These are phyloP conservation scores for Chiloscyllium plagiosum DNA, from an alignment of 2,113 vertebrate genomes.

Conservation along the genomic window DNA sequence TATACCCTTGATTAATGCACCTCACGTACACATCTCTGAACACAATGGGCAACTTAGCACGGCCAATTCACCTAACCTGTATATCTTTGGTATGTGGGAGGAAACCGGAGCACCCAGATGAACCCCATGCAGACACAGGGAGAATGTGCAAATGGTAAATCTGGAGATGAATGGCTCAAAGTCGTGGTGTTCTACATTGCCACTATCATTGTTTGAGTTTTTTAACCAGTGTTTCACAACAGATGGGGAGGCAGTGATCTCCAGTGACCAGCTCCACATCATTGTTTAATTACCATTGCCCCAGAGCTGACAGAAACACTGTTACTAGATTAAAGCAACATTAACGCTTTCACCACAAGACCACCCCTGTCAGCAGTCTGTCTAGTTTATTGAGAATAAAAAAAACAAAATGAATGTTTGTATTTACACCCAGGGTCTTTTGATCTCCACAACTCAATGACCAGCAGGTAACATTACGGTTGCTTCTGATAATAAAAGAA, in stretches of 20 bases:
- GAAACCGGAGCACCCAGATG: too few relatives aligned
- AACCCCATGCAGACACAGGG: too few relatives aligned
- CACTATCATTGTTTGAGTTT: neutral
- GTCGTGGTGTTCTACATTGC: neutral
- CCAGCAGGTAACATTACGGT: neutral
- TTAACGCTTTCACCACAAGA: neutral
- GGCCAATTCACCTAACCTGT: too few relatives aligned
- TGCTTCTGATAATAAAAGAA: neutral
- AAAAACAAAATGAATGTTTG: too few relatives aligned
- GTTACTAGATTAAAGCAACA: neutral
- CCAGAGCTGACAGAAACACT: neutral
- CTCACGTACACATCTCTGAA: too few relatives aligned
- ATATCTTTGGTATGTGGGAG: too few relatives aligned
- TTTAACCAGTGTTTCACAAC: neutral
- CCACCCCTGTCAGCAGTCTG: neutral
- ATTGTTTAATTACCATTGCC: neutral
- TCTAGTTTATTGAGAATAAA: neutral
- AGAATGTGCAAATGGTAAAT: neutral
- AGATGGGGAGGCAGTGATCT: slow-evolving; percentile 19
- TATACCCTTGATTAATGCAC: too few relatives aligned
- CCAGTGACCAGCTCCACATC: neutral
- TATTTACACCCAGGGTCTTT: neutral
- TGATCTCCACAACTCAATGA: neutral
- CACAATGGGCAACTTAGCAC: too few relatives aligned
- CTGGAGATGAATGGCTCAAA: neutral